Evolutionary conservation across 2,113 vertebrate species (phyloP).

Genomic region (Eleginops maclovinus): DNA sequence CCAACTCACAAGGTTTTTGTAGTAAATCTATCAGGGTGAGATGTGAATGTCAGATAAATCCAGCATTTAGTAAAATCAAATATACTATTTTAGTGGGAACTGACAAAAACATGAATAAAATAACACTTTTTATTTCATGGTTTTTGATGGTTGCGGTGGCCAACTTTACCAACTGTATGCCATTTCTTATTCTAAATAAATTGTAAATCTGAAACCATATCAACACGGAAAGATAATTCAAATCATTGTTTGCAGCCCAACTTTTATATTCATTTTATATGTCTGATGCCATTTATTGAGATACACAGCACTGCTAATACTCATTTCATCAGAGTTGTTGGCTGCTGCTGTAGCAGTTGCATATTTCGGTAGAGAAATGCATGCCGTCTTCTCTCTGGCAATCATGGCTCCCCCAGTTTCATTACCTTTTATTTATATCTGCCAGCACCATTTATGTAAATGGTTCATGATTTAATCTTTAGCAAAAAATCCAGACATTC

Average conservation of each 20-base stretch:
- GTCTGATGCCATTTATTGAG: neutral
- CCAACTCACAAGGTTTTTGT: constrained; percentile 19
- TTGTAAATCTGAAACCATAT: too few relatives aligned
- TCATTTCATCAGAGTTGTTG: neutral
- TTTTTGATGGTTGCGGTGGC: too few relatives aligned
- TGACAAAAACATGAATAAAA: constrained; percentile 46
- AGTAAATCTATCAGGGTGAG: constrained; percentile 13
- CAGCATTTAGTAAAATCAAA: neutral
- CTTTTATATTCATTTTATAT: neutral
- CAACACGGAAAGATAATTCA: neutral
- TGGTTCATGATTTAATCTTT: constrained; percentile 40
- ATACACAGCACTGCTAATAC: neutral
- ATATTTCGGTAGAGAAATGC: neutral
- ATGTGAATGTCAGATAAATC: constrained; percentile 32
- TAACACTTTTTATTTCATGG: neutral
- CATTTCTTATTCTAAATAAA: neutral
- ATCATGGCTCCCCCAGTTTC: constrained; percentile 22
- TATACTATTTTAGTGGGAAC: neutral
- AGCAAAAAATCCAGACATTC: constrained; percentile 27
- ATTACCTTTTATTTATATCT: constrained; percentile 57
- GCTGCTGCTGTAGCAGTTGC: neutral
- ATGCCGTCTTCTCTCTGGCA: constrained; percentile 33
- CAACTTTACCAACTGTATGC: neutral
- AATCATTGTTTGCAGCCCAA: neutral
- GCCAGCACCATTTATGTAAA: constrained; percentile 48